Evolutionary conservation across 2,797 vertebrate species (phyloP), one percentile per base, ranked within the genome.

Genomic region (Meda fulgida): DNA sequence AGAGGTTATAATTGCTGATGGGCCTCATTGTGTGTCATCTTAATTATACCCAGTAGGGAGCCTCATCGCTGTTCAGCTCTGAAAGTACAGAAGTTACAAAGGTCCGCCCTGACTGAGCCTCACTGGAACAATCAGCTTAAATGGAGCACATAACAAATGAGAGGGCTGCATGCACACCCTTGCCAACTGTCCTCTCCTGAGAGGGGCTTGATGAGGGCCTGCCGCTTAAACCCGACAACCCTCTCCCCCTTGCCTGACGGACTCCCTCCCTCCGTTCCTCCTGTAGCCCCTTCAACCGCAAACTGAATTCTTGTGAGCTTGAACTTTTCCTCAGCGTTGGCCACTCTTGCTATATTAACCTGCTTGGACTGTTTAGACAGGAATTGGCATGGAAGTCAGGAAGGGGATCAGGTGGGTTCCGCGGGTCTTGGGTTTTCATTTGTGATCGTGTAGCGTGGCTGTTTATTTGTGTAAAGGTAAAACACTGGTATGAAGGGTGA

Each of bases 1-100:
- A 85, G 84, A 75, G 88, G 86, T 89, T 92, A 92, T 94, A 94
- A 93, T 94, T 92, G 91, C 91, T 84, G 88, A 93, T 90, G 87
- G 89, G 91, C 88, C 88, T 90, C 90, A 89, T 90, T 88, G 91
- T 91, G 75, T 58, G 88, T 83, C 80, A 88, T 88, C 88, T 89
- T 93, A 94, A 95, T 94, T 89, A 89, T 90, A 87, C 89, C 92
- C 90, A 89, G 69, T 91, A 90, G 87, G 92, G 90, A 86, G 80
- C 53, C 90, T 77, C 80, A 53, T 85, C 23, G 23, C 53, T 80
- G 76, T 75, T 77, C 83, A 78, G 63, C 43, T 80, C 63, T 51
- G 78, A 81, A 81, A 70, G 31, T 72, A 70, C 71, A 81, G 86
- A 81, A 81, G 72, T 71, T 81, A 66, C 66, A 85, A 70, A 81